Evolutionary conservation across 2,113 vertebrate genomes (phyloP).

Genomic region (Megalops atlanticus): DNA sequence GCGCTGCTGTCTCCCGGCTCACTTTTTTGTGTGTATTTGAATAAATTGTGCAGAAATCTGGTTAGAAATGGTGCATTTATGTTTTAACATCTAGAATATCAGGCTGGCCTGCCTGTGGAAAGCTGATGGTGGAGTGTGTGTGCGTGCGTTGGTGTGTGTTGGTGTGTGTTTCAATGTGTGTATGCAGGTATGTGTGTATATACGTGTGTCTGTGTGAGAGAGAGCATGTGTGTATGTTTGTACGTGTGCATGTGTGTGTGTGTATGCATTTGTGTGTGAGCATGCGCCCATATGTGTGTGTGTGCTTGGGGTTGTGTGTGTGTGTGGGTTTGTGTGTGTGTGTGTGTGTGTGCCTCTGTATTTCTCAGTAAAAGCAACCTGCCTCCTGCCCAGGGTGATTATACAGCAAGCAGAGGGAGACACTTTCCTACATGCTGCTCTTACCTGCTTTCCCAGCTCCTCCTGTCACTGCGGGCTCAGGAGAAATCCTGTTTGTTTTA

Average conservation of each 20-base stretch:
- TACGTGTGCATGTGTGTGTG: neutral
- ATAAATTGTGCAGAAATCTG: too few relatives aligned
- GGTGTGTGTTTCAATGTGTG: neutral
- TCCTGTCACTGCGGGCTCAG: neutral
- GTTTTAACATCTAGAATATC: too few relatives aligned
- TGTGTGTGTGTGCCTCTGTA: neutral
- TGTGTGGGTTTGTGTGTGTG: neutral
- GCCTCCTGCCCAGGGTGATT: neutral
- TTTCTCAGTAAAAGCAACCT: neutral
- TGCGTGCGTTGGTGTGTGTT: neutral
- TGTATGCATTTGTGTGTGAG: neutral
- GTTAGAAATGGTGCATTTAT: too few relatives aligned
- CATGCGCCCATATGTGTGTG: neutral
- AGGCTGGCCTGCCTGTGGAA: too few relatives aligned
- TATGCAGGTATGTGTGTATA: neutral
- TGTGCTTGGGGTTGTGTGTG: neutral
- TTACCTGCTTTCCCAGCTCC: too few relatives aligned
- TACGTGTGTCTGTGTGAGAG: neutral
- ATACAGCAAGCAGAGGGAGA: neutral
- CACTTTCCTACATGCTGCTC: neutral
- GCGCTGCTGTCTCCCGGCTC: too few relatives aligned
- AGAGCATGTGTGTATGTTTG: neutral
- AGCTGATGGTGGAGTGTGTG: too few relatives aligned
- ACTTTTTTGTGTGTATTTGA: too few relatives aligned
- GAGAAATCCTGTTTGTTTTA: neutral